A percentile compares a stretch with the other conserved stretches of the same genome.
Conservation (phyloP, 2,113 vertebrate species). For the Nothocercus julius region DNA sequence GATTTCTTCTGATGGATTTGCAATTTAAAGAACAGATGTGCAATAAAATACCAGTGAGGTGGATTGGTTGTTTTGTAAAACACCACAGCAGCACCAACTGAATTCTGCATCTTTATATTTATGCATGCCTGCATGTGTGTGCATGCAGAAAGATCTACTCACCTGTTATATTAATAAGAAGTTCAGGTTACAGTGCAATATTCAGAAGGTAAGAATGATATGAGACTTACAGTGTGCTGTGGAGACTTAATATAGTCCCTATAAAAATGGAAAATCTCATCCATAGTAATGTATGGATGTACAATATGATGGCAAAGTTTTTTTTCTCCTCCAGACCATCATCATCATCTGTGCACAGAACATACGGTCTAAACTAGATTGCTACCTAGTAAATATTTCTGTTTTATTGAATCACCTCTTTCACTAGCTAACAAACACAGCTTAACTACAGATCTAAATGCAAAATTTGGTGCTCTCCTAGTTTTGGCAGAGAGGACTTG, state of each 20-base stretch:
- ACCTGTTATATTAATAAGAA: not conserved
- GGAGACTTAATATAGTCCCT: not conserved
- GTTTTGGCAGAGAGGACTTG: not conserved
- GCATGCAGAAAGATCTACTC: not conserved
- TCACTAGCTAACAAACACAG: not conserved
- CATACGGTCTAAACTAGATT: not conserved
- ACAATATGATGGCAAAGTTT: not conserved
- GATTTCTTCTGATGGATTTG: not conserved
- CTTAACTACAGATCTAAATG: not conserved
- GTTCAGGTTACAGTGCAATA: not conserved
- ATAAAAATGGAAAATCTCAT: not conserved
- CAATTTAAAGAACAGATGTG: not conserved
- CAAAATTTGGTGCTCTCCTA: not conserved
- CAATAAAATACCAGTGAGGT: not conserved
- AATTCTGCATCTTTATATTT: not conserved
- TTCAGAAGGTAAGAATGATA: not conserved
- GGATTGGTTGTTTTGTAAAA: accelerated
- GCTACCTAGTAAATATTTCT: not conserved
- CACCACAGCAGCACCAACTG: not conserved
- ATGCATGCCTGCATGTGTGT: accelerated
- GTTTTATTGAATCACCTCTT: not conserved
- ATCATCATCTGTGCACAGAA: not conserved
- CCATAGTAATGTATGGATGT: not conserved
- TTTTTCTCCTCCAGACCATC: not conserved
- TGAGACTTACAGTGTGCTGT: not conserved